Base-by-base conservation (phyloP, 2,113 vertebrate genomes). In the Xiphorhynchus elegans region DNA sequence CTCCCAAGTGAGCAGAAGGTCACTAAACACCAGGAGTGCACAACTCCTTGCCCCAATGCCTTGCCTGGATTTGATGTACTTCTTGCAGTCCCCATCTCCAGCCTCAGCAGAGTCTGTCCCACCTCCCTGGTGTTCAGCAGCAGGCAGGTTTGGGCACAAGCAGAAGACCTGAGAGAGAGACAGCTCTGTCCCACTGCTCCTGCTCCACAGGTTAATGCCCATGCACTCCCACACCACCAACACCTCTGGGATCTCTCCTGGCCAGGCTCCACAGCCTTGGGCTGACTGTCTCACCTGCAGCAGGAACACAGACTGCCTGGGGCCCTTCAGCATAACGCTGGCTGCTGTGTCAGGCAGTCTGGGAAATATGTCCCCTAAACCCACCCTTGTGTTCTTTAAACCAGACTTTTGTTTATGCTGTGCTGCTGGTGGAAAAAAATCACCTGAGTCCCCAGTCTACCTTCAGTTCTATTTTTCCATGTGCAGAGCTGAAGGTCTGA, bases 171-270 rank as follows among this genome's bases (percentile, higher is more conserved):
- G 7, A 14, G 11, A 58, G 39, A 55, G 47, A 24, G 60, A 7
- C 40, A 56, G 40, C 50, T 84, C 24, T 4, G 2, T n/a, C 14
- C 37, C 55, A 15, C 5, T 6, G 1, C 26, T 74, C 17, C 33
- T 44, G 47, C 75, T 25, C 1, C 29, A 9, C 0, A 2, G 44
- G 19, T 29, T 21, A 24, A 18, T 2, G n/a, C 31, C 37, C 79
- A n/a, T 9, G 24, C 2, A 0, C 29, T 69, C 44, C 47, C 37
- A 29, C 0, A 0, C 29, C 4, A 7, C 13, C 17, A 3, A 5
- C n/a, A 21, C 50, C 60, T 2, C 12, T 0, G 17, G 68, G 50
- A 20, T 42, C n/a, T 44, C 1, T 3, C 14, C 9, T 8, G 55
- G 60, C 49, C 59, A 20, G 11, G 59, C 25, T 13, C 31, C 52